Percentiles rank a stretch among this genome's conserved stretches.
These are phyloP conservation scores for Drymodes brunneopygia DNA, from an alignment of 2,113 vertebrate genomes.

Conservation along the genomic window DNA sequence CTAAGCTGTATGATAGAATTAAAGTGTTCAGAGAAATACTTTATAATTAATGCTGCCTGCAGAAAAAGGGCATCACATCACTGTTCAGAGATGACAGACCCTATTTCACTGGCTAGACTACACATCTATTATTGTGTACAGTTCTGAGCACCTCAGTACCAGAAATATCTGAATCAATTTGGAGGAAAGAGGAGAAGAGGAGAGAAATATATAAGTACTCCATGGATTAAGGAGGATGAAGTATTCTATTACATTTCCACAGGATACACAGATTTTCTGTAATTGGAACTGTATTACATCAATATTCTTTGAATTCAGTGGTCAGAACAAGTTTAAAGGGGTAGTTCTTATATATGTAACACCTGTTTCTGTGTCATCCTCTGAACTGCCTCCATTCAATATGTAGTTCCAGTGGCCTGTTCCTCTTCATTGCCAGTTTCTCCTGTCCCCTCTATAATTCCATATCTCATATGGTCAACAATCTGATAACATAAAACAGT, in stretches of 20 bases:
- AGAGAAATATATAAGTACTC: neutral
- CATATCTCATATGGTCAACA: neutral
- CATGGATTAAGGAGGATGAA: neutral
- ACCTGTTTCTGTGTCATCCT: neutral
- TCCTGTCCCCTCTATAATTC: neutral
- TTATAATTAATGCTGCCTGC: constrained; percentile 11
- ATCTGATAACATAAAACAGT: neutral
- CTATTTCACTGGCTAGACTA: constrained; percentile 40
- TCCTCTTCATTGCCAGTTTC: neutral
- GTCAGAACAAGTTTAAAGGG: neutral
- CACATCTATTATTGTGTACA: neutral
- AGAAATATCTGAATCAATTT: neutral
- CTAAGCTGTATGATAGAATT: neutral
- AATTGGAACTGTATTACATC: neutral
- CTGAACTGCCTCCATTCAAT: neutral
- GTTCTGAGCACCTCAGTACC: neutral
- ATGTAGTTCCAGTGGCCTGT: neutral
- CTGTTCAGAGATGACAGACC: neutral
- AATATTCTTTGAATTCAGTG: neutral
- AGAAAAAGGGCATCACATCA: constrained; percentile 5
- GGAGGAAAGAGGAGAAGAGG: neutral
- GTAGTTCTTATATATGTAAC: neutral
- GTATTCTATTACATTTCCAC: neutral
- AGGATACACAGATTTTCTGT: neutral
- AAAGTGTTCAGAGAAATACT: neutral